Evolutionary conservation across 2,888 invertebrate genomes (phyloP).

Genomic region (Lymantria monacha): DNA sequence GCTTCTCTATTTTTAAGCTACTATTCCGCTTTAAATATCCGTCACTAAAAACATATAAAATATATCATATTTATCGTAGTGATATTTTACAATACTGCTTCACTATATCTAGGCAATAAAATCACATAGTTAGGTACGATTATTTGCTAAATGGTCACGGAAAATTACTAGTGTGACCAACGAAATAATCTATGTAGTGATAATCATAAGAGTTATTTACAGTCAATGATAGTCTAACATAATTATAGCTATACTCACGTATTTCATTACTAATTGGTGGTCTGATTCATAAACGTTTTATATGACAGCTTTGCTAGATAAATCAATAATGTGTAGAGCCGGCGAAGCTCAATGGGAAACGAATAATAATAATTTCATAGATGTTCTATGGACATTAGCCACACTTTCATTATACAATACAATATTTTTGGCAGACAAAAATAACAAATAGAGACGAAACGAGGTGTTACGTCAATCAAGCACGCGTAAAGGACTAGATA

Average conservation of each 20-base stretch:
- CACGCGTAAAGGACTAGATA: slow-evolving; percentile 59
- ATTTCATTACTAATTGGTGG: slow-evolving; percentile 29
- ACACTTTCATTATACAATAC: slow-evolving; percentile 37
- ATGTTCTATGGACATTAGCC: slow-evolving; percentile 28
- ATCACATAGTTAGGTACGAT: slow-evolving; percentile 1
- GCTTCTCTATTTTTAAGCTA: too few relatives aligned
- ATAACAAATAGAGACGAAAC: slow-evolving; percentile 45
- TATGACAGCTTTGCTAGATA: slow-evolving; percentile 25
- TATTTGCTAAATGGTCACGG: slow-evolving; percentile 4
- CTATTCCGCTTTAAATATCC: too few relatives aligned
- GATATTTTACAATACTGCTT: too few relatives aligned
- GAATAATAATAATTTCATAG: slow-evolving; percentile 19
- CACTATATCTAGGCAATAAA: neutral
- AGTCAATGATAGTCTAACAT: slow-evolving; percentile 44
- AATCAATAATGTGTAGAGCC: slow-evolving; percentile 14
- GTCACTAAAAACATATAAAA: too few relatives aligned
- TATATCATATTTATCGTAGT: too few relatives aligned
- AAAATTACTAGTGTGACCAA: slow-evolving; percentile 22
- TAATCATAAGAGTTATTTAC: slow-evolving; percentile 46
- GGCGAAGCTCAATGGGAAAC: slow-evolving; percentile 11
- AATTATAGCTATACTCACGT: slow-evolving; percentile 43
- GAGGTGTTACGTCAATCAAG: slow-evolving; percentile 60
- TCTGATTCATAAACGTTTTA: slow-evolving; percentile 28
- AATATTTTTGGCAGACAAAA: slow-evolving; percentile 50
- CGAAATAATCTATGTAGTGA: slow-evolving; percentile 30